Base-by-base conservation (phyloP, 1,140 invertebrate genomes). In the Colletes latitarsis region DNA sequence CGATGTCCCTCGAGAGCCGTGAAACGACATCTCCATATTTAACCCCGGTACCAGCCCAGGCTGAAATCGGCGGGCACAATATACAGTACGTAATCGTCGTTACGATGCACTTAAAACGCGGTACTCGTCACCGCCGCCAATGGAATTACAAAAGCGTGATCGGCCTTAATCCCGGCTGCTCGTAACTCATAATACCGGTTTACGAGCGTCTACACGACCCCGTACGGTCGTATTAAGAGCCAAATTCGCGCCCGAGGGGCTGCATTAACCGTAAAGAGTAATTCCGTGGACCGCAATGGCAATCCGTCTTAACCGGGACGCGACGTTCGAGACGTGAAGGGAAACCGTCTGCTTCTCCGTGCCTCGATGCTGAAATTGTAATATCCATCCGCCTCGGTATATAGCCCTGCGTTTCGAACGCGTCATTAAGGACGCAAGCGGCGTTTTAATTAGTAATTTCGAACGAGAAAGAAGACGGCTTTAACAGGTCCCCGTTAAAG, bases 111-210 rank as follows among this genome's bases (percentile, higher is more conserved):
- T 67, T 85, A 87, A 87, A 86, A 77, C 82, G 82, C 82, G 78
- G 69, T 67, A 84, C 72, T 53, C 84, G 86, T 86, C 63, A 76
- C 76, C 58, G 41, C 74, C 77, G 58, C 41, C 72, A 77, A 88
- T 88, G 85, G 88, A 90, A 89, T 90, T 90, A 85, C 86, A 76
- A 82, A 79, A 87, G 80, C 85, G 58, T 85, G 87, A 92, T 90
- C 88, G 86, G 80, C 62, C 82, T 89, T 88, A 85, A 91, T 90
- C 77, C 84, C 53, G 73, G 70, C 63, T 49, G 66, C 77, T 89
- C 88, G 85, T 91, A 88, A 91, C 87, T 90, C 87, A 89, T 90
- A 90, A 91, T 81, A 79, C 71, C 62, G 74, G 30, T 91, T 92
- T 91, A 91, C 88, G 89, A 91, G 78, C 83, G 82, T 82, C 83